Percentiles rank a stretch among this genome's conserved stretches.
Conservation (phyloP, 2,888 invertebrate species). For the Spicauda simplicius region DNA sequence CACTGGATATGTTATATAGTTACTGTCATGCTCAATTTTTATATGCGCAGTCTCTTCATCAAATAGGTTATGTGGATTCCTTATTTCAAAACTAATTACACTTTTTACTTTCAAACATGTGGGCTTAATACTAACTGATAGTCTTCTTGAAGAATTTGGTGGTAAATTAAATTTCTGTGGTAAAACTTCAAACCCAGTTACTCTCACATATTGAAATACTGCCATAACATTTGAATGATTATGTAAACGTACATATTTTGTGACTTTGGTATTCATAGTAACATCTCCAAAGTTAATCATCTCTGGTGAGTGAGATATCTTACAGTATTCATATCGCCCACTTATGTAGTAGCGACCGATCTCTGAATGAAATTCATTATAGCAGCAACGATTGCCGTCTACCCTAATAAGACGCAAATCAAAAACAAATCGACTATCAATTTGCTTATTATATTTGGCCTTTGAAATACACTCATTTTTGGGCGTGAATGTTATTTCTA, state of each 20-base stretch:
- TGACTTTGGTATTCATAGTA: constrained; percentile 59
- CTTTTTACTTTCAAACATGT: constrained; percentile 58
- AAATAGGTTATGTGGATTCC: constrained; percentile 57
- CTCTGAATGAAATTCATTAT: constrained; percentile 71
- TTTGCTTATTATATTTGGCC: constrained; percentile 56
- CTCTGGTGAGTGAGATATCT: constrained; percentile 75
- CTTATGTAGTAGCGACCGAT: constrained; percentile 82
- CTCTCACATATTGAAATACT: constrained; percentile 66
- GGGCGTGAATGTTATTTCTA: constrained; percentile 68
- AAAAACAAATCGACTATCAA: constrained; percentile 68
- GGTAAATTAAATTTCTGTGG: constrained; percentile 67
- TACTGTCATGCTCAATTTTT: constrained; percentile 46
- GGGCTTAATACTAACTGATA: constrained; percentile 63
- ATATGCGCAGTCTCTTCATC: constrained; percentile 38
- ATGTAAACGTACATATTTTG: constrained; percentile 66
- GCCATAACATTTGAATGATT: constrained; percentile 75
- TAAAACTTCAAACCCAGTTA: constrained; percentile 64
- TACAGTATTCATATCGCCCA: constrained; percentile 81
- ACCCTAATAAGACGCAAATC: constrained; percentile 71
- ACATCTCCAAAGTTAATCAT: constrained; percentile 75
- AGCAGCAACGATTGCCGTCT: constrained; percentile 66
- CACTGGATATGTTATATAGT: constrained; percentile 60
- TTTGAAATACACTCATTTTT: constrained; percentile 70
- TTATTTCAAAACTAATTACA: constrained; percentile 59
- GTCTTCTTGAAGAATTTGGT: constrained; percentile 61